Evolutionary conservation across 2,888 invertebrate genomes (phyloP).

Genomic region (Magallana nippona): DNA sequence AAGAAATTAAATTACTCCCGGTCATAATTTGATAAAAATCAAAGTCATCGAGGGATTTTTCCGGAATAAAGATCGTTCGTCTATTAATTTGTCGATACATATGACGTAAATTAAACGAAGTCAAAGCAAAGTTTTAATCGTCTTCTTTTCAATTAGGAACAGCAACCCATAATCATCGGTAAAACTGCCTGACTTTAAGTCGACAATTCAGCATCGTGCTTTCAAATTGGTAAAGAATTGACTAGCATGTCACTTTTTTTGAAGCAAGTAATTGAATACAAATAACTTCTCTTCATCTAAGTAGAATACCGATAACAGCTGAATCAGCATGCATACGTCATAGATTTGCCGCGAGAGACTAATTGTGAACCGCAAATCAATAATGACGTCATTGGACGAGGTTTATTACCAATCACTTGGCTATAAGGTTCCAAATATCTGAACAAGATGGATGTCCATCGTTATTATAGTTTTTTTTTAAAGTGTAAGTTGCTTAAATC

Average conservation of each 20-base stretch:
- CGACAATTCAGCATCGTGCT: not conserved
- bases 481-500: no score
- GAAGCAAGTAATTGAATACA: slow-evolving; percentile 11
- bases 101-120: slow-evolving; percentile 5
- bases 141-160: not conserved
- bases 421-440: not conserved
- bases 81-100: slow-evolving; percentile 9
- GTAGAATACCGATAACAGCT: slow-evolving; percentile 1
- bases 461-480: not conserved
- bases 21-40: not conserved
- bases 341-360: slow-evolving; percentile 10
- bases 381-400: slow-evolving; percentile 20
- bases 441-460: not conserved
- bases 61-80: not conserved
- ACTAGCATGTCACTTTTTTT: slow-evolving; percentile 26
- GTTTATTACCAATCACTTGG: slow-evolving; percentile 4
- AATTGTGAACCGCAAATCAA: slow-evolving; percentile 9
- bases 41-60: not conserved
- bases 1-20: no score
- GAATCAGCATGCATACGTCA: slow-evolving; percentile 16
- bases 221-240: slow-evolving; percentile 18
- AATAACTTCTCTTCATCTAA: slow-evolving; percentile 9
- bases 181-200: slow-evolving; percentile 1
- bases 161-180: not conserved
- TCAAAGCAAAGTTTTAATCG: not conserved